A percentile compares a stretch with the other conserved stretches of the same genome.
Conservation (phyloP, 2,113 vertebrate species). For the Phoxinus phoxinus region DNA sequence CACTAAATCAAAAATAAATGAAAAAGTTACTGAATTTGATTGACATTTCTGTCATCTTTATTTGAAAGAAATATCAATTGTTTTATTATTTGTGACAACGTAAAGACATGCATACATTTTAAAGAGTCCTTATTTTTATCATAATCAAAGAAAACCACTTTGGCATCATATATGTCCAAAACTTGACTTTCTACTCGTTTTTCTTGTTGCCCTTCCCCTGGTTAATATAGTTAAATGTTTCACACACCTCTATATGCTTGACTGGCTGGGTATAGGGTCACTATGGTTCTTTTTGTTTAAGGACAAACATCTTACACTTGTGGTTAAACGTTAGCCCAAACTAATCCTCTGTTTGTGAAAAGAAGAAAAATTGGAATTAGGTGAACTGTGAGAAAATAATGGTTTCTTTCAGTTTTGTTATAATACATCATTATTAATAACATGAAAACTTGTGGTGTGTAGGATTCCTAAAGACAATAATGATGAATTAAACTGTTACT, state of each 20-base stretch:
- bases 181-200: neutral
- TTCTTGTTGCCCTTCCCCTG: neutral
- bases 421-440: neutral
- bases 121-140: neutral
- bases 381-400: neutral
- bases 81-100: neutral
- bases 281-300: neutral
- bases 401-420: neutral
- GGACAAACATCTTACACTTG: neutral
- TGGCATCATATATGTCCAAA: neutral
- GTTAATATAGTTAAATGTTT: conserved; percentile 29
- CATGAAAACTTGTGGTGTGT: neutral
- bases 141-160: neutral
- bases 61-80: neutral
- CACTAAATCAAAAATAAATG: neutral
- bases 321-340: conserved; percentile 6
- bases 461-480: neutral
- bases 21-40: no score
- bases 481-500: neutral
- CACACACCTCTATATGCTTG: neutral
- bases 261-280: neutral
- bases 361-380: neutral
- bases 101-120: neutral
- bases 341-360: neutral
- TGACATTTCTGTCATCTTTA: neutral